Conservation (phyloP, 2,888 invertebrate species). For the Alitta virens region DNA sequence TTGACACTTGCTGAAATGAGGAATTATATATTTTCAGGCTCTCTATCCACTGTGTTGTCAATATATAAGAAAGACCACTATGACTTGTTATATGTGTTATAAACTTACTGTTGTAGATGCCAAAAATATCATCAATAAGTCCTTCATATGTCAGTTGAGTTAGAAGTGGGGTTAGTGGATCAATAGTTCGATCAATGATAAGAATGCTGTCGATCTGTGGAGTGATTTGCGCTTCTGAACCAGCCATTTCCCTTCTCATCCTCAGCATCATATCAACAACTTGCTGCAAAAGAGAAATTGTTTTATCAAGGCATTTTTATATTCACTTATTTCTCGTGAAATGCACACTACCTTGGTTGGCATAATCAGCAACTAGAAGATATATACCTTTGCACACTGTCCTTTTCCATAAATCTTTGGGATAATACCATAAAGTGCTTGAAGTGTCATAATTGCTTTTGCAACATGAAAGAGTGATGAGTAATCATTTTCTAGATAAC, state of each 20-base stretch:
- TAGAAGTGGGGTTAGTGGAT: conserved; percentile 85
- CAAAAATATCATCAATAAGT: conserved; percentile 91
- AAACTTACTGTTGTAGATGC: conserved; percentile 66
- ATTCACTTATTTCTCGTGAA: too few species aligned
- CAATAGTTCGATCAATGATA: conserved; percentile 85
- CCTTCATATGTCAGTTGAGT: conserved; percentile 98
- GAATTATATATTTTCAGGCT: not conserved
- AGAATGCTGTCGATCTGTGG: conserved; percentile 83
- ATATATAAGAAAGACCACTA: too few species aligned
- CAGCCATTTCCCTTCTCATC: conserved; percentile 64
- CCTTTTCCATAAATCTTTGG: conserved; percentile 88
- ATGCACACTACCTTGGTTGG: too few species aligned
- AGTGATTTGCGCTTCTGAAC: conserved; percentile 58
- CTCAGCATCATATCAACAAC: conserved; percentile 84
- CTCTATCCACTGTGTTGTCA: too few species aligned
- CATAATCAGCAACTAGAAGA: too few species aligned
- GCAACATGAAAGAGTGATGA: conserved; percentile 85
- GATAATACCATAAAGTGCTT: conserved; percentile 85
- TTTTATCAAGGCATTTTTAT: too few species aligned
- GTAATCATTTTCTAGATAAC: conserved; percentile 83
- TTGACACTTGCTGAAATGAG: conserved; percentile 67
- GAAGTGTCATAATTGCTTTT: conserved; percentile 79
- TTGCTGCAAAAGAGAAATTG: too few species aligned
- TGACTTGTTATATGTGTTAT: not conserved
- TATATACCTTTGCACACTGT: conserved; percentile 69